Percentiles rank a stretch among this genome's conserved stretches.
These are phyloP conservation scores for Criorhina ranunculi DNA, from an alignment of 2,888 invertebrate species.

Conservation along the genomic window DNA sequence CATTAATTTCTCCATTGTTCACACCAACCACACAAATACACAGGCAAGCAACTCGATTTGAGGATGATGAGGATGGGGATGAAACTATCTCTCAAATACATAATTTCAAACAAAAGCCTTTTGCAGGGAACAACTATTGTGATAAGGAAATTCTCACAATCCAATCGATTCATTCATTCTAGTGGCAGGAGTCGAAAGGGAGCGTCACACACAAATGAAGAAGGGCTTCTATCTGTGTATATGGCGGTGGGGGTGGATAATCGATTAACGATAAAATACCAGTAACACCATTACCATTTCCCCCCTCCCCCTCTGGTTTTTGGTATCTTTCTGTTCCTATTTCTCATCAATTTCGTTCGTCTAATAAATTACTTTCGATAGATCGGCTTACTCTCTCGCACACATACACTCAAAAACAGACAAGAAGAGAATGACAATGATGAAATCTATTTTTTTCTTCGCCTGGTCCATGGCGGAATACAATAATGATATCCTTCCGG, in stretches of 20 bases:
- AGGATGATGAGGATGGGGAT: not conserved
- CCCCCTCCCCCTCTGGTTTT: not conserved
- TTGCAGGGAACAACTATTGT: constrained; percentile 3
- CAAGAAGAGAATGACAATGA: constrained; percentile 46
- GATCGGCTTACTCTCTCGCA: constrained; percentile 35
- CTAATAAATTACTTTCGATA: constrained; percentile 63
- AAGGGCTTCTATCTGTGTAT: constrained; percentile 3
- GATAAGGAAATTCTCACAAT: constrained; percentile 17
- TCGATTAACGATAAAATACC: constrained; percentile 55
- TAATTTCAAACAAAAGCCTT: constrained; percentile 27
- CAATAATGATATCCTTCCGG: constrained; percentile 41
- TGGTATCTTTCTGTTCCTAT: not conserved
- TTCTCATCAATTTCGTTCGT: constrained; percentile 51
- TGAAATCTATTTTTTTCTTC: constrained; percentile 41
- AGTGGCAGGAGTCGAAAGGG: not conserved
- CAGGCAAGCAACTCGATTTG: not conserved
- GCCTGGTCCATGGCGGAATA: constrained; percentile 37
- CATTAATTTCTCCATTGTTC: constrained; percentile 43
- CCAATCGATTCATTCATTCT: constrained; percentile 15
- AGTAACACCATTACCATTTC: constrained; percentile 30
- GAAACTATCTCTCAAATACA: not conserved
- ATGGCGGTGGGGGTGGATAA: constrained; percentile 9
- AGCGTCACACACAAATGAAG: constrained; percentile 5
- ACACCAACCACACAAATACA: constrained; percentile 5
- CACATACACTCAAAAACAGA: not conserved